phyloP scores from a whole-genome alignment of 2,113 vertebrate species.

The Chelonoidis abingdonii region DNA sequence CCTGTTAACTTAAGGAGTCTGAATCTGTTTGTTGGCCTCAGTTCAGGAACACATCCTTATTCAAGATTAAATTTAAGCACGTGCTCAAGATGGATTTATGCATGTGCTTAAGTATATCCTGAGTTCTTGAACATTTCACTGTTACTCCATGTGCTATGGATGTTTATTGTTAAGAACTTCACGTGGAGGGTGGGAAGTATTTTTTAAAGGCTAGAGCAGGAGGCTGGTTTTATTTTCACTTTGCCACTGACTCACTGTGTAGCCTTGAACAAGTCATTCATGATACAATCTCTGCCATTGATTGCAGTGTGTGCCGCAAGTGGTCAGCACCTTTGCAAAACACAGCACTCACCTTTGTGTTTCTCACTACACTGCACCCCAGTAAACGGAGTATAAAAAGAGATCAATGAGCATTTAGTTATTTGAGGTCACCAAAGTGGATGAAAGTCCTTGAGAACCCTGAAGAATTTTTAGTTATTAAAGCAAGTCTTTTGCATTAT shows the following conservation, averaged over 20 bases:
- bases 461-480: neutral
- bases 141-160: slow-evolving; percentile 1
- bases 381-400: neutral
- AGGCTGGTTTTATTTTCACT: neutral
- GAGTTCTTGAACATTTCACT: slow-evolving; percentile 26
- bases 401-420: neutral
- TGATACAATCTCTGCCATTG: neutral
- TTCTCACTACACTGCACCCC: neutral
- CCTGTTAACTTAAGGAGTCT: neutral
- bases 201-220: neutral
- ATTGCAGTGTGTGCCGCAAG: neutral
- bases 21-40: neutral
- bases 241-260: neutral
- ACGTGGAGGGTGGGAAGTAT: neutral
- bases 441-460: neutral
- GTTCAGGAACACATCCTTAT: neutral
- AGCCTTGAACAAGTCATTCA: neutral
- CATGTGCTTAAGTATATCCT: neutral
- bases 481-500: neutral
- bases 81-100: neutral
- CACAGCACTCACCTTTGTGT: neutral
- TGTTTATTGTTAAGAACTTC: neutral
- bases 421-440: neutral
- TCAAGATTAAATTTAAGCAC: neutral
- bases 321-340: neutral